These are phyloP conservation scores for Aratinga solstitialis DNA, from an alignment of 2,797 vertebrate genomes.

Conservation along the genomic window DNA sequence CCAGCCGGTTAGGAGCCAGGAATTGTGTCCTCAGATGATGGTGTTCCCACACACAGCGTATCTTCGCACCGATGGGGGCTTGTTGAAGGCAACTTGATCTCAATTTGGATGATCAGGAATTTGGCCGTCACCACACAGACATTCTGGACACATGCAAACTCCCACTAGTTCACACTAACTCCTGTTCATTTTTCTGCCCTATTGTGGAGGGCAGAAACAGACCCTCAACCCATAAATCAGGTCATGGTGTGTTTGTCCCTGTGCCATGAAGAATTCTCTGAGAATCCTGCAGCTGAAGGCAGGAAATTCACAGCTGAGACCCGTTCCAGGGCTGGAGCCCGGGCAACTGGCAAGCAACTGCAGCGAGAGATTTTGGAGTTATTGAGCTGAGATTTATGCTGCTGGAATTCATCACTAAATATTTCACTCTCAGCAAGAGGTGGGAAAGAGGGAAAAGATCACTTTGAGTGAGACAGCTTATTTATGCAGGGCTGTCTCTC, in stretches of 20 bases:
- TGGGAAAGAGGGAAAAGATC: neutral
- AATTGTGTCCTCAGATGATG: neutral
- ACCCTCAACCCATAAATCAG: neutral
- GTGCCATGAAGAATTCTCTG: neutral
- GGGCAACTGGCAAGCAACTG: neutral
- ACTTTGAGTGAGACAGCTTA: neutral
- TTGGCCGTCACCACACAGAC: neutral
- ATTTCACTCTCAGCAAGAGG: conserved; percentile 2
- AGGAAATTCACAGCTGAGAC: conserved; percentile 24
- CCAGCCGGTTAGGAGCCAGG: neutral
- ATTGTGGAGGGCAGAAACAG: neutral
- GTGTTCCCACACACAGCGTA: neutral
- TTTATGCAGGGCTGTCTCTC: neutral
- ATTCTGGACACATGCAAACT: neutral
- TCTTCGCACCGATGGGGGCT: neutral
- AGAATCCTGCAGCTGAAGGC: conserved; percentile 5
- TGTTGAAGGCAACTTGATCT: neutral
- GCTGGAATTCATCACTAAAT: conserved; percentile 8
- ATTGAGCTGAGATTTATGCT: neutral
- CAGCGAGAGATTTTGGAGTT: neutral
- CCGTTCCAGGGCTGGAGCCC: neutral
- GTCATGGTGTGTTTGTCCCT: neutral
- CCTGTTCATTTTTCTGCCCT: neutral
- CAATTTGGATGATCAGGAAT: neutral
- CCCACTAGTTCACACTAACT: neutral